These are phyloP conservation scores for Lomographa bimaculata DNA, from an alignment of 2,888 invertebrate genomes.

Conservation along the genomic window DNA sequence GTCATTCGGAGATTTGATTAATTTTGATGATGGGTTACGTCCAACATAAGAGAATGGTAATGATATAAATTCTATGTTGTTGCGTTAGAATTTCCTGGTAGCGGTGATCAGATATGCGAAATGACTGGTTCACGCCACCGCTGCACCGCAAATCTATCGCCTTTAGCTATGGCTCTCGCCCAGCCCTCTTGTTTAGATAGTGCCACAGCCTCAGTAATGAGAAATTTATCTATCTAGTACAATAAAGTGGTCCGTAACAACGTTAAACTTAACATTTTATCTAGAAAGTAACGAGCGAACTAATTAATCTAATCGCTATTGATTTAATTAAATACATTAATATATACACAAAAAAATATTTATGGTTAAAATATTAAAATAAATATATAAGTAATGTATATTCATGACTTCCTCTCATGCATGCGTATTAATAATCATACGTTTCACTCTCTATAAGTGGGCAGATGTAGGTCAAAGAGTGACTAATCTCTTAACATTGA, in stretches of 20 bases:
- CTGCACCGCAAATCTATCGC: slow-evolving; percentile 30
- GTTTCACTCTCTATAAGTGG: slow-evolving; percentile 5
- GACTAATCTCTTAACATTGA: no score
- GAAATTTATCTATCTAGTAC: slow-evolving; percentile 56
- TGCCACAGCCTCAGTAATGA: slow-evolving; percentile 42
- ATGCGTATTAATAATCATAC: background rate
- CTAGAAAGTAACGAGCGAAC: slow-evolving; percentile 30
- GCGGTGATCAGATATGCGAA: slow-evolving; percentile 35
- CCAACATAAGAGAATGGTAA: slow-evolving; percentile 14
- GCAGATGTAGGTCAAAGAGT: background rate
- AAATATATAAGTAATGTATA: no score
- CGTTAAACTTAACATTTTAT: slow-evolving; percentile 30
- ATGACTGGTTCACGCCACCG: slow-evolving; percentile 28
- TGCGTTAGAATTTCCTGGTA: slow-evolving; percentile 21
- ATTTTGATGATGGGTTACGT: slow-evolving; percentile 20
- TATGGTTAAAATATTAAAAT: no score
- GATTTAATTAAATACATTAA: slow-evolving; percentile 17
- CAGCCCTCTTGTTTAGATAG: slow-evolving; percentile 29
- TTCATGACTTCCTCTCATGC: background rate
- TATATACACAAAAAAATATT: no score
- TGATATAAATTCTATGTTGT: slow-evolving; percentile 8
- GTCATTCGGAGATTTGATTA: slow-evolving; percentile 23
- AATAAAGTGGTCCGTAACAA: slow-evolving; percentile 40
- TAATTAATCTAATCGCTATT: slow-evolving; percentile 12
- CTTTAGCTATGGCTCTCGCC: slow-evolving; percentile 30